phyloP scores from a whole-genome alignment of 2,113 vertebrate species.

The Cynopterus brachyotis region DNA sequence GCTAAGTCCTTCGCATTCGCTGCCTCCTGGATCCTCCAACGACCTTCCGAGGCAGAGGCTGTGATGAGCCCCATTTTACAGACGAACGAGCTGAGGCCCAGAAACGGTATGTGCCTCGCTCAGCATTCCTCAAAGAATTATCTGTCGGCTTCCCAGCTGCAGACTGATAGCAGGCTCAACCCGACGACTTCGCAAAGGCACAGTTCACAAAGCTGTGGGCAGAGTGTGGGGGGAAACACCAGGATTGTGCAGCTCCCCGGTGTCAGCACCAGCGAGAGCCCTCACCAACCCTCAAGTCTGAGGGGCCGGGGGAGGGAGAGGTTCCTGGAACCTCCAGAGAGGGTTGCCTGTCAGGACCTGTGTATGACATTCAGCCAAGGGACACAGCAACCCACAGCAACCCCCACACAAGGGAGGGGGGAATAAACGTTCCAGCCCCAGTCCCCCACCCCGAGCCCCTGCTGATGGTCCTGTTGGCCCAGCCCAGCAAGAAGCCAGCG shows the following conservation, averaged over 20 bases:
- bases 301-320: background rate
- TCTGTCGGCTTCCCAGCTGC: background rate
- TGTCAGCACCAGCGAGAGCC: accelerated
- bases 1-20: background rate
- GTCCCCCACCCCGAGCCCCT: background rate
- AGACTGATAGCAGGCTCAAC: too few relatives aligned
- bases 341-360: background rate
- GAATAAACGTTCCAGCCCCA: accelerated
- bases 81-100: background rate
- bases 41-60: background rate
- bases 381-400: background rate
- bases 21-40: background rate
- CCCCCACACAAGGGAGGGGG: background rate
- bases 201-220: background rate
- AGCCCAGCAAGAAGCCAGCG: background rate
- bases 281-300: background rate
- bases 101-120: background rate
- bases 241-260: background rate
- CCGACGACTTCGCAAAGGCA: background rate
- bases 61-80: background rate
- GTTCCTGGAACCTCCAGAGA: background rate
- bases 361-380: background rate
- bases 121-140: background rate
- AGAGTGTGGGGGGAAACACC: accelerated
- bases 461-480: background rate